phyloP scores from a whole-genome alignment of 2,797 vertebrate genomes.

The Coluber constrictor region DNA sequence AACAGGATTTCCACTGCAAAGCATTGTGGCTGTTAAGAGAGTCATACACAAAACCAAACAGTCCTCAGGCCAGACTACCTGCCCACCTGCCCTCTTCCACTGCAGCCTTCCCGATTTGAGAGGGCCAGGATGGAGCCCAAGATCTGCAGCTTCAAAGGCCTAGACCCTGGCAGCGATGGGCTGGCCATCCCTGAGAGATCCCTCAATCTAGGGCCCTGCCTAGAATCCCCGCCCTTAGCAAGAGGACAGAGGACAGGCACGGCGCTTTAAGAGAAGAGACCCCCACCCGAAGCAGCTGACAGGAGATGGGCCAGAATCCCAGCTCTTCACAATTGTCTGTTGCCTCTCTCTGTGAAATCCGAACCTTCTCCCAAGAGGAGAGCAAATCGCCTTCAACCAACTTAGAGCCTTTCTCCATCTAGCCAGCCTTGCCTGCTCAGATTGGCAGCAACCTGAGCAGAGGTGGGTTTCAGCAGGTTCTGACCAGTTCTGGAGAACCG shows the following conservation, averaged over 20 bases:
- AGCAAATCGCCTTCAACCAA: background rate
- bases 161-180: background rate
- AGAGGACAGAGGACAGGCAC: background rate
- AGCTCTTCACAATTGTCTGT: background rate
- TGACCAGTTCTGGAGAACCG: too few relatives aligned
- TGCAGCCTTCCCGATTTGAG: background rate
- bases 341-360: background rate
- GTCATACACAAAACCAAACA: background rate
- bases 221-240: background rate
- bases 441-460: background rate
- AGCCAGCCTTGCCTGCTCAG: background rate
- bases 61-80: background rate
- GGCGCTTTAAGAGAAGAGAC: background rate
- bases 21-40: background rate
- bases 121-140: background rate
- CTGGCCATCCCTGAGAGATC: background rate
- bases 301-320: background rate
- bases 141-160: background rate
- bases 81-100: background rate
- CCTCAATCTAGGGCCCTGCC: background rate
- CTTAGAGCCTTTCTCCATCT: background rate
- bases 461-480: too few relatives aligned
- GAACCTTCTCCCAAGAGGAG: background rate
- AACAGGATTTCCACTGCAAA: background rate
- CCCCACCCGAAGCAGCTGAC: background rate